These are phyloP conservation scores for Dryas iulia DNA, from an alignment of 1,140 invertebrate species.

Conservation along the genomic window DNA sequence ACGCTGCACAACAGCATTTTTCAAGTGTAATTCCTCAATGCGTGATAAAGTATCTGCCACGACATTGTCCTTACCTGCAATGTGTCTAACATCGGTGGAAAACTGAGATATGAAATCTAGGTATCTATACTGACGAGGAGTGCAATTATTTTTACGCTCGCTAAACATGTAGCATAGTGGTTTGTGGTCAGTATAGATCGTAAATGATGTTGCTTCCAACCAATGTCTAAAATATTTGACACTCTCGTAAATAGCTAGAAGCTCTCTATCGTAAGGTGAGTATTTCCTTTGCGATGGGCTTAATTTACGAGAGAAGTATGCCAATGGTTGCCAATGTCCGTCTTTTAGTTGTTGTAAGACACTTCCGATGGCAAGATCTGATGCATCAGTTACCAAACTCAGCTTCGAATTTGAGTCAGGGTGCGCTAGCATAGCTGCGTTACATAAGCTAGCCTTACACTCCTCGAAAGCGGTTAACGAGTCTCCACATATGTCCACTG, in stretches of 20 bases:
- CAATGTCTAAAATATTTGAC: constrained; percentile 10
- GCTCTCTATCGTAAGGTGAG: constrained; percentile 15
- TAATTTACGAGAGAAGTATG: constrained; percentile 7
- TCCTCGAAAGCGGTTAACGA: not conserved
- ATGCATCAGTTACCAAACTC: constrained; percentile 15
- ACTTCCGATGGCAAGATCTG: constrained; percentile 2
- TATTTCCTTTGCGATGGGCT: constrained; percentile 9
- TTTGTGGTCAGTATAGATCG: constrained; percentile 16
- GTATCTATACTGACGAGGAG: constrained; percentile 14
- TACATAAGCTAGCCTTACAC: not conserved
- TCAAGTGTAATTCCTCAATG: constrained; percentile 27
- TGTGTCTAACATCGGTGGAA: constrained; percentile 25
- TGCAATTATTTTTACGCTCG: constrained; percentile 12
- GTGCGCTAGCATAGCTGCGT: not conserved
- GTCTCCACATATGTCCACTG: not conserved
- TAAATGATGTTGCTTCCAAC: constrained; percentile 11
- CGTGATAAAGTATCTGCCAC: constrained; percentile 31
- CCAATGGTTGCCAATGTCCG: constrained; percentile 12
- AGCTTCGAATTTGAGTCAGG: not conserved
- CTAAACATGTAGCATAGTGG: constrained; percentile 4
- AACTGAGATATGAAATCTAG: constrained; percentile 17
- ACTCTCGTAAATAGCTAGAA: constrained; percentile 19
- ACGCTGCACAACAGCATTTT: too few relatives aligned
- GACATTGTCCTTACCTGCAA: constrained; percentile 20
- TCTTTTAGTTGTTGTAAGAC: constrained; percentile 10